Percentiles rank a stretch among this genome's conserved stretches.
phyloP scores from a whole-genome alignment of 2,888 invertebrate genomes.

The Hedya salicella region DNA sequence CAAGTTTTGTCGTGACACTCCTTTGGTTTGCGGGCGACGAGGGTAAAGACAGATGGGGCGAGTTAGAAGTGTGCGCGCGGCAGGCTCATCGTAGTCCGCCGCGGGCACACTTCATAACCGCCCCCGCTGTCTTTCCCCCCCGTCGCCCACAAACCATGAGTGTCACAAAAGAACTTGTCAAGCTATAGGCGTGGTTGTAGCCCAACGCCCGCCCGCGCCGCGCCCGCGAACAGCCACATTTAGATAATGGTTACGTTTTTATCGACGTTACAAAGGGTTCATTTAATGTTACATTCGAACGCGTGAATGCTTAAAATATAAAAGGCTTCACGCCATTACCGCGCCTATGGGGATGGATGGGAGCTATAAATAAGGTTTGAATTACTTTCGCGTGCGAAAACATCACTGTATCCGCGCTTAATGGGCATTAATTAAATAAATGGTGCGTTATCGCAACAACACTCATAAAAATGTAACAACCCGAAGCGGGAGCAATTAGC shows the following conservation, averaged over 20 bases:
- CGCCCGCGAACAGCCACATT: neutral
- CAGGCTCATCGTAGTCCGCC: too few relatives aligned
- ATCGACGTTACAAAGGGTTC: slow-evolving; percentile 31
- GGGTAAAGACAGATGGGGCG: too few relatives aligned
- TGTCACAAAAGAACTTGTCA: too few relatives aligned
- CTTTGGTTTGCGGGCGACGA: too few relatives aligned
- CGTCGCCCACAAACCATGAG: too few relatives aligned
- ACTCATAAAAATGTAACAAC: slow-evolving; percentile 15
- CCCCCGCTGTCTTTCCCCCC: too few relatives aligned
- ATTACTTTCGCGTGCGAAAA: slow-evolving; percentile 16
- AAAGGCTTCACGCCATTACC: slow-evolving; percentile 28
- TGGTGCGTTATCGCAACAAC: slow-evolving; percentile 10
- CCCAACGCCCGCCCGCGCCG: neutral
- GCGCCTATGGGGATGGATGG: slow-evolving; percentile 33
- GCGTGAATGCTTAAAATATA: slow-evolving; percentile 35
- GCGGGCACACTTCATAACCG: too few relatives aligned
- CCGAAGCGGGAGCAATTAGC: slow-evolving; percentile 2
- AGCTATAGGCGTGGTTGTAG: too few relatives aligned
- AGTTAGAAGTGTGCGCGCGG: too few relatives aligned
- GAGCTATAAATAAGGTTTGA: slow-evolving; percentile 18
- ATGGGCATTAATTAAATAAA: slow-evolving; percentile 25
- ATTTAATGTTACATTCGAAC: slow-evolving; percentile 32
- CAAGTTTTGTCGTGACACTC: too few relatives aligned
- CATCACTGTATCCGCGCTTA: slow-evolving; percentile 14
- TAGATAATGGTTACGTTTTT: slow-evolving; percentile 33